These are phyloP conservation scores for Dendropsophus ebraccatus DNA, from an alignment of 2,113 vertebrate species.

Conservation along the genomic window DNA sequence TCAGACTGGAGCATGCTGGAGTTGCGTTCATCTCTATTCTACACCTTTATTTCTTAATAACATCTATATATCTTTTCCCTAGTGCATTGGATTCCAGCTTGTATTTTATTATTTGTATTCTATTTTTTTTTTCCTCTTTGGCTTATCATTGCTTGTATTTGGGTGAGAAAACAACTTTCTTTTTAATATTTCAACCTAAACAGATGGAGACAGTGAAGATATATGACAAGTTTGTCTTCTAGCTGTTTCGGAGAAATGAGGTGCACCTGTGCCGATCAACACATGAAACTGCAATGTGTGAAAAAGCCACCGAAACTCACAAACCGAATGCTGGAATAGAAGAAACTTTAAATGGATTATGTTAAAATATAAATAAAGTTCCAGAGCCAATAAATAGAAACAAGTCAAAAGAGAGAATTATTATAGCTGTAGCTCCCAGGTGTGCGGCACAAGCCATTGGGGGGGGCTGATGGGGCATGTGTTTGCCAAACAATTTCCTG, in stretches of 20 bases:
- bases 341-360: not conserved
- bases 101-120: not conserved
- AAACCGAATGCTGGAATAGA: not conserved
- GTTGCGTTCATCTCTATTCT: no score
- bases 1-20: no score
- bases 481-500: no score
- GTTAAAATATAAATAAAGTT: not conserved
- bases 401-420: not conserved
- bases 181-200: not conserved
- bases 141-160: not conserved
- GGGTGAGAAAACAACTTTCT: not conserved
- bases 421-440: no score
- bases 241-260: not conserved
- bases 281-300: not conserved
- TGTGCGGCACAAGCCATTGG: no score
- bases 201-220: not conserved
- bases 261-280: conserved; percentile 1
- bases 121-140: not conserved
- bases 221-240: not conserved
- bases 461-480: no score
- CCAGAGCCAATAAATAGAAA: not conserved
- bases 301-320: not conserved
- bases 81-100: not conserved
- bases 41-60: no score
- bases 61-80: no score